Base-by-base conservation (phyloP, 1,140 invertebrate species). In the Micrasema longulum region DNA sequence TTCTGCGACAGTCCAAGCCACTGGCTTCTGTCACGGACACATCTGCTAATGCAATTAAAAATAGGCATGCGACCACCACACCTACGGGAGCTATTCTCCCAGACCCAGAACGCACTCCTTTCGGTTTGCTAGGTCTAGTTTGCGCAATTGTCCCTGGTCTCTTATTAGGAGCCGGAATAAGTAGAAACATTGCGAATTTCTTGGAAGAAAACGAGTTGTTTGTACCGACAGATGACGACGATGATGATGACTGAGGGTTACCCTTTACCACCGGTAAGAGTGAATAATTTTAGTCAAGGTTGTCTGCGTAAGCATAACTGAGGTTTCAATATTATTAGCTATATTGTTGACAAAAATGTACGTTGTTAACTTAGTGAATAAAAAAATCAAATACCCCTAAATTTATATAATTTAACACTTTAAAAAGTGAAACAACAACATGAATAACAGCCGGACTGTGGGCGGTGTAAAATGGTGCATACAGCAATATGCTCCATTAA, bases 141-240 rank as follows among this genome's bases (percentile, higher is more conserved):
- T 85, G 87, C 68, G 90, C 92, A 2, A 90, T 96, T 0, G 80
- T 91, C 0, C 86, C 90, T 45, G 94, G 92, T 14, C 81, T 99
- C 41, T 87, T 94, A 14, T 88, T 97, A 69, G 97, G 97, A 38
- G 95, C 95, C 26, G 91, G 90, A 11, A 92, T 98, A 43, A 97
- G 95, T 80, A 96, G 97, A 85, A 94, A 93, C 76, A 92, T 97
- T 48, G 97, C 97, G 0, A 95, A 95, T 79, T 98, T 97, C 81
- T 85, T 99, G 12, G 97, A 99, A 85, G 97, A 99, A 84, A 98
- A 98, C 81, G 97, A 99, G 82, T 87, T 99, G 4, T 99, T 99
- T 86, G 95, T 99, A 12, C 97, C 97, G 10, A 91, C 92, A 4
- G 97, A 99, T 79, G 97, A 99, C 77, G 97, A 99, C 78, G 97